Percentiles rank a stretch among this genome's conserved stretches.
These are phyloP conservation scores for Fregata magnificens DNA, from an alignment of 2,113 vertebrate genomes.

Conservation along the genomic window DNA sequence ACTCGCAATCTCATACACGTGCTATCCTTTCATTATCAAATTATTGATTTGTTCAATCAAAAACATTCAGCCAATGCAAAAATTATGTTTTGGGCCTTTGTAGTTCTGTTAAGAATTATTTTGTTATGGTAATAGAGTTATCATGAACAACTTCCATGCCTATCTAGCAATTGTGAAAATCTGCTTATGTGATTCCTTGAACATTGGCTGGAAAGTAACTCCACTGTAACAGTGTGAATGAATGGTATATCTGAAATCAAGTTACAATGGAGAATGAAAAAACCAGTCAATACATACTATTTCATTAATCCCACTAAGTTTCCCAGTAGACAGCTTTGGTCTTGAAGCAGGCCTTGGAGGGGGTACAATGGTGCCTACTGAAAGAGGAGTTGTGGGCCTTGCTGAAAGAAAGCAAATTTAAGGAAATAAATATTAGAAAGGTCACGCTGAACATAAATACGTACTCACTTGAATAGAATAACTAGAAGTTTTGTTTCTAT, in stretches of 20 bases:
- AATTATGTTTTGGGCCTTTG: background rate
- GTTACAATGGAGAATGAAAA: background rate
- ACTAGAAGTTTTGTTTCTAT: background rate
- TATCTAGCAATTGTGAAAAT: background rate
- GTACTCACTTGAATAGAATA: background rate
- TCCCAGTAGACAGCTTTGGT: constrained; percentile 88
- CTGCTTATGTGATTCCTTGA: background rate
- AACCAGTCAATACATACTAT: constrained; percentile 80
- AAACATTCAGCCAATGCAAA: background rate
- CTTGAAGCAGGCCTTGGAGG: constrained; percentile 93
- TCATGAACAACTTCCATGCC: background rate
- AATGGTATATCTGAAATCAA: background rate
- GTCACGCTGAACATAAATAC: background rate
- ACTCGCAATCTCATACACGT: too few relatives aligned
- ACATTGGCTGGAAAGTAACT: background rate
- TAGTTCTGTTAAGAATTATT: background rate
- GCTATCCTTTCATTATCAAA: background rate
- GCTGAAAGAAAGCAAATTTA: constrained; percentile 77
- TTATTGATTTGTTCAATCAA: background rate
- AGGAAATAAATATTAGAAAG: constrained; percentile 27
- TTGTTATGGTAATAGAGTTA: background rate
- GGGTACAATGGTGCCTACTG: constrained; percentile 86
- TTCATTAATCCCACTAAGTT: constrained; percentile 95
- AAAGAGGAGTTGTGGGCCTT: constrained; percentile 87
- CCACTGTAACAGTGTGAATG: background rate